These are phyloP conservation scores for Centroberyx gerrardi DNA, from an alignment of 2,797 vertebrate genomes.

Conservation along the genomic window DNA sequence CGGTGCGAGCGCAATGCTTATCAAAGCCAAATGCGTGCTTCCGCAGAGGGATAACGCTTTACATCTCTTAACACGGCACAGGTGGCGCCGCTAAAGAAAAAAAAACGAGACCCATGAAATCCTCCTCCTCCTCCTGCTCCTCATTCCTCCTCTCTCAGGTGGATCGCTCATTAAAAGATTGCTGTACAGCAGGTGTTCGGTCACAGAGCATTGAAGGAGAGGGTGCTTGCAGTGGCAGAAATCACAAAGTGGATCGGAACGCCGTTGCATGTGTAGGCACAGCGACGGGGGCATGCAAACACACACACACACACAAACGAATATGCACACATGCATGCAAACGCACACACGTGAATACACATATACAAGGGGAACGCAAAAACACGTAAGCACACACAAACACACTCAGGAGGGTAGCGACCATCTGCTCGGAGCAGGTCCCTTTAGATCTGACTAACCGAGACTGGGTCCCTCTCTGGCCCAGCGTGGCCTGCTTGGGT, in stretches of 20 bases:
- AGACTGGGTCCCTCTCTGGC: slow-evolving; percentile 36
- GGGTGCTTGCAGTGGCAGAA: slow-evolving; percentile 84
- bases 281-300: slow-evolving; percentile 28
- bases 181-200: slow-evolving; percentile 81
- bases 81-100: slow-evolving; percentile 53
- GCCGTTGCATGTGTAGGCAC: neutral
- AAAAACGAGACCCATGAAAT: slow-evolving; percentile 66
- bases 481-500: slow-evolving; percentile 40
- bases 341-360: slow-evolving; percentile 38
- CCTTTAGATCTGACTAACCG: slow-evolving; percentile 59
- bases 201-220: slow-evolving; percentile 78
- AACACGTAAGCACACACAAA: slow-evolving; percentile 35
- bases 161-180: slow-evolving; percentile 78
- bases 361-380: neutral
- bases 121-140: slow-evolving; percentile 46
- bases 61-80: slow-evolving; percentile 72
- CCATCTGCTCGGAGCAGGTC: slow-evolving; percentile 78
- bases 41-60: slow-evolving; percentile 55
- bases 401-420: slow-evolving; percentile 55
- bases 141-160: slow-evolving; percentile 69
- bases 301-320: slow-evolving; percentile 23
- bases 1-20: slow-evolving; percentile 57
- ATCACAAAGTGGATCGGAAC: slow-evolving; percentile 76
- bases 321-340: slow-evolving; percentile 35
- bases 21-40: slow-evolving; percentile 68